Percentiles rank a stretch among this genome's conserved stretches.
Conservation (phyloP, 2,113 vertebrate species). For the Hypomesus transpacificus region DNA sequence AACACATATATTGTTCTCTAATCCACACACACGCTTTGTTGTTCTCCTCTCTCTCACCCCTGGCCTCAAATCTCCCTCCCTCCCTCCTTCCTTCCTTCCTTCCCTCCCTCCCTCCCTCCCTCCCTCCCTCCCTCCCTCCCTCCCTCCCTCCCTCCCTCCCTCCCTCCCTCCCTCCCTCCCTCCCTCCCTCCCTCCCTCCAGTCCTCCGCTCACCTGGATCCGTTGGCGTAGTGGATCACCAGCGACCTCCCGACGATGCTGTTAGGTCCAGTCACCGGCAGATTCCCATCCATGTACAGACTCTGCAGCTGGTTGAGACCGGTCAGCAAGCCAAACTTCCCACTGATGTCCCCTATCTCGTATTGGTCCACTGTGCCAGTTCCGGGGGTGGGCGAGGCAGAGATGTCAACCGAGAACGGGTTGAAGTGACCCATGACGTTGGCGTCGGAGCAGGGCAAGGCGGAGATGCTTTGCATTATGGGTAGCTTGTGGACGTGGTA, state of each 20-base stretch:
- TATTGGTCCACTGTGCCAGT: constrained; percentile 75
- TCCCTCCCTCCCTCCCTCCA: neutral
- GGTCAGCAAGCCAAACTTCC: constrained; percentile 71
- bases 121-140: neutral
- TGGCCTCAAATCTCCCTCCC: too few relatives aligned
- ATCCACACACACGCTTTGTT: neutral
- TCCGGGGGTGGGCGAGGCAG: constrained; percentile 61
- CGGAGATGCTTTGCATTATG: constrained; percentile 34
- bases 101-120: neutral
- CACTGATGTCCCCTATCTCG: constrained; percentile 76
- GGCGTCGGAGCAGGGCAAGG: constrained; percentile 62
- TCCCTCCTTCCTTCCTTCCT: too few relatives aligned
- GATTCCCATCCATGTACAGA: constrained; percentile 56
- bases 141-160: neutral
- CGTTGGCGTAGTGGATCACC: constrained; percentile 70
- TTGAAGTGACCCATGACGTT: constrained; percentile 74
- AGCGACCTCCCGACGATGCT: constrained; percentile 72
- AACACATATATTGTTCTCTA: neutral
- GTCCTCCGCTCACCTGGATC: constrained; percentile 67
- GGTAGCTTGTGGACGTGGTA: constrained; percentile 75
- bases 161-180: neutral
- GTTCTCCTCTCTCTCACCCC: too few relatives aligned
- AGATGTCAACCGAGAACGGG: constrained; percentile 58
- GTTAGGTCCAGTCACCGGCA: constrained; percentile 69
- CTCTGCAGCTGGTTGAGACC: constrained; percentile 29